Percentiles rank a stretch among this genome's conserved stretches.
phyloP scores from a whole-genome alignment of 2,888 invertebrate species.

The Perizoma affinitatum region DNA sequence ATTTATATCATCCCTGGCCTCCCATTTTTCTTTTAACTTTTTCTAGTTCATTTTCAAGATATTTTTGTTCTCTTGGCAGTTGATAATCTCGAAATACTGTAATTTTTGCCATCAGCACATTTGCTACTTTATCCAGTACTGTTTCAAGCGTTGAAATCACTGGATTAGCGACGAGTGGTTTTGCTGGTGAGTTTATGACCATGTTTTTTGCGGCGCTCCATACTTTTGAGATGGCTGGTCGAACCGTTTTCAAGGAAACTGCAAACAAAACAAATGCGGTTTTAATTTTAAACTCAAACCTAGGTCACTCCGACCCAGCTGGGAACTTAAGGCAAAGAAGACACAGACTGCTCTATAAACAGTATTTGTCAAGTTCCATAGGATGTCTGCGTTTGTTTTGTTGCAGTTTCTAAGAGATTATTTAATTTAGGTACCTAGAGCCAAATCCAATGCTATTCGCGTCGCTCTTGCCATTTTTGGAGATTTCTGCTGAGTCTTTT shows the following conservation, averaged over 20 bases:
- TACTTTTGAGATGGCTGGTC: slow-evolving; percentile 56
- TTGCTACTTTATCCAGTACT: slow-evolving; percentile 41
- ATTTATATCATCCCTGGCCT: not conserved
- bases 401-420: slow-evolving; percentile 57
- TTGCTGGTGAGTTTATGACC: slow-evolving; percentile 51
- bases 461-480: slow-evolving; percentile 57
- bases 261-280: slow-evolving; percentile 66
- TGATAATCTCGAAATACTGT: slow-evolving; percentile 53
- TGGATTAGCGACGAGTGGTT: slow-evolving; percentile 55
- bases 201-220: slow-evolving; percentile 58
- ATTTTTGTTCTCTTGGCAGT: slow-evolving; percentile 56
- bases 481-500: slow-evolving; percentile 17
- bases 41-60: slow-evolving; percentile 63
- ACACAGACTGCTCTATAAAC: no score
- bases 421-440: slow-evolving; percentile 22
- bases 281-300: slow-evolving; percentile 14
- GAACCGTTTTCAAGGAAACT: slow-evolving; percentile 68
- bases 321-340: no score
- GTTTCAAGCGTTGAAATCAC: slow-evolving; percentile 56
- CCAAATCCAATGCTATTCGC: slow-evolving; percentile 64
- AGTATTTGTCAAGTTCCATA: no score
- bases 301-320: no score
- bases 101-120: slow-evolving; percentile 47
- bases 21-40: slow-evolving; percentile 52
- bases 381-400: slow-evolving; percentile 65